Evolutionary conservation across 2,797 vertebrate species (phyloP).

Genomic region (Valencia hispanica): DNA sequence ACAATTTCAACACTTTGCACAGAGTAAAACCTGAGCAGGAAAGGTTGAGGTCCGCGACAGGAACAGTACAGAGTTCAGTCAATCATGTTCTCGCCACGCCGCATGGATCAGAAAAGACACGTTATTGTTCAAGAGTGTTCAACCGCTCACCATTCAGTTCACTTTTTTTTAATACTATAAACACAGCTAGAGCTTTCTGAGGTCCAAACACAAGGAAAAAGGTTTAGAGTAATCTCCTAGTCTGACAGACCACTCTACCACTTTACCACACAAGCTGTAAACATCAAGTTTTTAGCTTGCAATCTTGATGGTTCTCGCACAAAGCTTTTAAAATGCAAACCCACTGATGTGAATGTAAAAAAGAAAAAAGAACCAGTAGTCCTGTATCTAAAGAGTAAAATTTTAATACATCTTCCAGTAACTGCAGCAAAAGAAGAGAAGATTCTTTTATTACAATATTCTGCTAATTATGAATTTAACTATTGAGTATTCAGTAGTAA

Average conservation of each 20-base stretch:
- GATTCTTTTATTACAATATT: too few species aligned
- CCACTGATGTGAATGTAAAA: neutral
- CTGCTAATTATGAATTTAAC: too few species aligned
- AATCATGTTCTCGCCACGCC: neutral
- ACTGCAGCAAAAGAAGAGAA: too few species aligned
- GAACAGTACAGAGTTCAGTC: neutral
- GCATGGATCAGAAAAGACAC: neutral
- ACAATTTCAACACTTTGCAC: neutral
- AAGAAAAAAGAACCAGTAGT: too few species aligned
- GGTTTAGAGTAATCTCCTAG: neutral
- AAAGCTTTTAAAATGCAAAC: neutral
- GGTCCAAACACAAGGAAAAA: neutral
- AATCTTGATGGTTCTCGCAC: neutral
- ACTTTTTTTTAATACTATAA: neutral
- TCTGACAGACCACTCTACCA: neutral
- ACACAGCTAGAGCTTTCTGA: neutral
- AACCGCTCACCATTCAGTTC: neutral
- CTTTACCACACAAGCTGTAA: neutral
- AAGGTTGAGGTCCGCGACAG: neutral
- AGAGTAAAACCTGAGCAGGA: neutral
- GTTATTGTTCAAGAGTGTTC: neutral
- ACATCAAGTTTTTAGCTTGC: neutral
- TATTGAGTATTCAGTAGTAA: too few species aligned
- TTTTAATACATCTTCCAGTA: neutral
- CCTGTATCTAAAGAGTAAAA: too few species aligned